Conservation (phyloP, 2,797 vertebrate species). For the Arrhamphus sclerolepis region DNA sequence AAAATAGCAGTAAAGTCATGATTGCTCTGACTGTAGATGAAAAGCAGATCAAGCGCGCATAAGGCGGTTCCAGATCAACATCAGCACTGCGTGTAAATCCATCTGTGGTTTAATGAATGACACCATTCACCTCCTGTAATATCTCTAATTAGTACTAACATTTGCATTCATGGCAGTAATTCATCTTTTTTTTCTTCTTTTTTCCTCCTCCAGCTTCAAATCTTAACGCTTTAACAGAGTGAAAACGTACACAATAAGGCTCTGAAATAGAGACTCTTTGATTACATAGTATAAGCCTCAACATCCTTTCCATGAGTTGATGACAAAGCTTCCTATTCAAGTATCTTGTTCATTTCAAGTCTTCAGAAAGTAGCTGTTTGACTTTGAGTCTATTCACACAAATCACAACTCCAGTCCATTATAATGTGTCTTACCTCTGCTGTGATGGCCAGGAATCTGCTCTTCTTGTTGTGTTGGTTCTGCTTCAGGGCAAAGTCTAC, state of each 20-base stretch:
- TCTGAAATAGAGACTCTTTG: slow-evolving; percentile 3
- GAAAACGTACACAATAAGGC: background rate
- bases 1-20: slow-evolving; percentile 9
- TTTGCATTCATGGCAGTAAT: slow-evolving; percentile 8
- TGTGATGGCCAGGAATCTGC: slow-evolving; percentile 36
- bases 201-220: background rate
- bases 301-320: background rate
- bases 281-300: background rate
- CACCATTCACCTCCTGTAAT: slow-evolving; percentile 15
- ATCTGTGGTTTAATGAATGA: slow-evolving; percentile 14
- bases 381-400: slow-evolving; percentile 21
- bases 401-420: slow-evolving; percentile 21
- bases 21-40: background rate
- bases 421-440: slow-evolving; percentile 61
- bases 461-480: slow-evolving; percentile 60
- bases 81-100: background rate
- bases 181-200: slow-evolving; percentile 7
- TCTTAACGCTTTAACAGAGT: background rate
- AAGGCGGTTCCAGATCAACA: slow-evolving; percentile 11
- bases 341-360: background rate
- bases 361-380: slow-evolving; percentile 13
- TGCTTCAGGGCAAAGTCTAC: slow-evolving; percentile 78
- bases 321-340: slow-evolving; percentile 6
- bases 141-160: slow-evolving; percentile 13
- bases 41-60: background rate